Conservation (phyloP, 1,140 invertebrate species). For the Musca domestica region DNA sequence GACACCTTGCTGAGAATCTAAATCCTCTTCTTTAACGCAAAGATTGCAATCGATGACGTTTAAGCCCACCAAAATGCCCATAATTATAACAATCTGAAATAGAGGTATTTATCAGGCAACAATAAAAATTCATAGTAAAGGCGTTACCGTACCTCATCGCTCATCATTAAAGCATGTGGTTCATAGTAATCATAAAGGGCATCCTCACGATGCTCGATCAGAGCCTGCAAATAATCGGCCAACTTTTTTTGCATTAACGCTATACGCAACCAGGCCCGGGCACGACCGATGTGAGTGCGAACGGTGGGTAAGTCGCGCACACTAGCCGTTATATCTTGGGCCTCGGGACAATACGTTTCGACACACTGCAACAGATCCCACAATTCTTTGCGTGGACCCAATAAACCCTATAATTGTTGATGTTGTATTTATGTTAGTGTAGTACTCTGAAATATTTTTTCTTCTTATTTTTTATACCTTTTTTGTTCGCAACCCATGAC, state of each 20-base stretch:
- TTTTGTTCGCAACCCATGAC: slow-evolving; percentile 91
- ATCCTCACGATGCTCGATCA: slow-evolving; percentile 90
- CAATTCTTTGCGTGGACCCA: slow-evolving; percentile 91
- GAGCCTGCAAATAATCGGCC: slow-evolving; percentile 89
- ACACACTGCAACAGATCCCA: slow-evolving; percentile 94
- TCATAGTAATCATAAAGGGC: slow-evolving; percentile 92
- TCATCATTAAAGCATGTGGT: slow-evolving; percentile 90
- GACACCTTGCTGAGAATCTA: slow-evolving; percentile 93
- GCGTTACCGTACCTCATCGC: slow-evolving; percentile 70
- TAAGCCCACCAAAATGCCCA: slow-evolving; percentile 90
- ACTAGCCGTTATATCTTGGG: slow-evolving; percentile 91
- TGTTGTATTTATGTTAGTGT: no score
- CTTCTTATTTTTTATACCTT: slow-evolving; percentile 63
- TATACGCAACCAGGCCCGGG: slow-evolving; percentile 89
- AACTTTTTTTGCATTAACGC: slow-evolving; percentile 97
- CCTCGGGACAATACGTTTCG: slow-evolving; percentile 87
- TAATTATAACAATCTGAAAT: slow-evolving; percentile 76
- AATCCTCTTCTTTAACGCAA: slow-evolving; percentile 96
- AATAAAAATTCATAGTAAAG: not conserved
- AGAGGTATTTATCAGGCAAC: not conserved
- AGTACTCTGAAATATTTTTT: not conserved
- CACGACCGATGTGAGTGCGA: slow-evolving; percentile 88
- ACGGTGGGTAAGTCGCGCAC: slow-evolving; percentile 93
- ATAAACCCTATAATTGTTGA: slow-evolving; percentile 70
- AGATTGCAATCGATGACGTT: slow-evolving; percentile 99